These are phyloP conservation scores for Pangasius larnaudii DNA, from an alignment of 2,797 vertebrate genomes.

Conservation along the genomic window DNA sequence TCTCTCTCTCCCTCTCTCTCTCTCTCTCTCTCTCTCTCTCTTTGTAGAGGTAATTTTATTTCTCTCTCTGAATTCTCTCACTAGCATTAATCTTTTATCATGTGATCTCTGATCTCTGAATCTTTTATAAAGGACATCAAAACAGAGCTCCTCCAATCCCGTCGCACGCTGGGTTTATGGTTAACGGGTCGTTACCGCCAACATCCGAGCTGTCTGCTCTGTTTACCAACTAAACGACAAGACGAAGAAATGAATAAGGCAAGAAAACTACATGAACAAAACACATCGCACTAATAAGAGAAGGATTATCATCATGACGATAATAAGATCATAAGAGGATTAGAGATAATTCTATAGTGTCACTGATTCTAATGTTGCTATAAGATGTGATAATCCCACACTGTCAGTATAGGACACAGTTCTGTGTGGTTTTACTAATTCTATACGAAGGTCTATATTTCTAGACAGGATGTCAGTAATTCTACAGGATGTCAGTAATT, in stretches of 20 bases:
- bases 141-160: conserved; percentile 16
- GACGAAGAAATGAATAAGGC: not conserved
- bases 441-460: too few species aligned
- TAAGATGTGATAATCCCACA: too few species aligned
- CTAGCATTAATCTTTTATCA: conserved; percentile 15
- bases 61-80: not conserved
- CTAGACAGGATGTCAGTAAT: not conserved
- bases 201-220: not conserved
- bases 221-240: not conserved
- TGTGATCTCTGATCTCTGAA: conserved; percentile 18
- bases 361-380: too few species aligned
- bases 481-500: too few species aligned
- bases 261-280: not conserved
- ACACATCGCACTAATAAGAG: not conserved
- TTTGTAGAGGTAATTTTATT: not conserved
- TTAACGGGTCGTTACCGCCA: not conserved
- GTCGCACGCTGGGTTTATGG: not conserved
- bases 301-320: not conserved
- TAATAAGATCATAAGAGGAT: too few species aligned
- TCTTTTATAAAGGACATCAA: conserved; percentile 26
- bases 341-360: too few species aligned
- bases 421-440: too few species aligned
- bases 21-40: not conserved
- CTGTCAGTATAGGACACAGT: too few species aligned
- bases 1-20: not conserved